phyloP scores from a whole-genome alignment of 1,140 invertebrate species.

The Drosophila virilis region DNA sequence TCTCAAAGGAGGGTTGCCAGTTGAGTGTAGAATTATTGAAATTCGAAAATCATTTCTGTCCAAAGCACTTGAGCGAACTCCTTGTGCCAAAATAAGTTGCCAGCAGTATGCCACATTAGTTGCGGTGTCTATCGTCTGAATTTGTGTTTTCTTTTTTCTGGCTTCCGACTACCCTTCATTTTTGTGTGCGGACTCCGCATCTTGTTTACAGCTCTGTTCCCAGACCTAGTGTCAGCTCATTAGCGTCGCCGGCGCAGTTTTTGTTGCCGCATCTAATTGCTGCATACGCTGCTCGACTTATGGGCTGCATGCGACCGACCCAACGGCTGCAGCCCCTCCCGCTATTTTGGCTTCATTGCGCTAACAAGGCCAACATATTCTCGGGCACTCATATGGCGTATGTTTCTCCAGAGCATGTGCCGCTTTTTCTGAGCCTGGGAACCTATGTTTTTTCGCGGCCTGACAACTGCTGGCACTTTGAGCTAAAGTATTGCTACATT shows the following conservation, averaged over 20 bases:
- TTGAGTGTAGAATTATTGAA: conserved; percentile 69
- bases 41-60: conserved; percentile 76
- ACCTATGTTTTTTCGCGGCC: conserved; percentile 61
- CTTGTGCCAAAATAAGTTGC: conserved; percentile 12
- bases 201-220: conserved; percentile 62
- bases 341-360: conserved; percentile 50
- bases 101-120: conserved; percentile 51
- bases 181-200: conserved; percentile 2
- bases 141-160: background rate
- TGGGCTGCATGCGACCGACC: conserved; percentile 10
- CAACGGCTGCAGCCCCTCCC: conserved; percentile 10
- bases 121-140: conserved; percentile 32
- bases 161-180: conserved; percentile 32
- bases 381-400: conserved; percentile 65
- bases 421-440: conserved; percentile 70
- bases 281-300: conserved; percentile 65
- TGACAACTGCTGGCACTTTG: background rate
- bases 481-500: background rate
- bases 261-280: conserved; percentile 76
- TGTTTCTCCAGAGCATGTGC: conserved; percentile 51
- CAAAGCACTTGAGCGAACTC: conserved; percentile 55
- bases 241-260: conserved; percentile 68
- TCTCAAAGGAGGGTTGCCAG: conserved; percentile 29
- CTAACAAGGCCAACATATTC: conserved; percentile 82
- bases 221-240: conserved; percentile 63